Evolutionary conservation across 2,113 vertebrate species (phyloP), one percentile per base, ranked within the genome.

Genomic region (Morone chrysops): DNA sequence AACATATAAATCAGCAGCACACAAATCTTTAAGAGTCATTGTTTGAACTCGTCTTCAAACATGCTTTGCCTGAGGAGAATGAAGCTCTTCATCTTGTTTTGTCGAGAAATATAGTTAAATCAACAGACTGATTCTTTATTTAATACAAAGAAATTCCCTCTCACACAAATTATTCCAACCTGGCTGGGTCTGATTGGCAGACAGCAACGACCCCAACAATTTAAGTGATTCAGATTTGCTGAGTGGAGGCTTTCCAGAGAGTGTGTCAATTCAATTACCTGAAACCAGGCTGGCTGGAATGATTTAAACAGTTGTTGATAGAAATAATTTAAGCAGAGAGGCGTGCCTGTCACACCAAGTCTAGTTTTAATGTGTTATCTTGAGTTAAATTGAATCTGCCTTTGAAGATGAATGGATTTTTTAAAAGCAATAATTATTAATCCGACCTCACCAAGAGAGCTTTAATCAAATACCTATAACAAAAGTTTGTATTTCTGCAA

Each of bases 241-340:
- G 89, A 88, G 85, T 75, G 56, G 65, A 78, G 61, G 14, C 81
- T 75, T 91, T 90, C 61, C 76, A 72, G 53, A 43, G 53, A 77
- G 45, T 56, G 75, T 82, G 87, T 85, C 90, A 59, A 83, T 87
- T 68, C 57, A 79, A 81, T 81, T 41, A 87, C 51, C 70, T 76
- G 38, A 86, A 84, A 80, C 61, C 67, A 20, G 74, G 62, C 86
- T 31, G 79, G 70, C 48, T 88, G 83, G 54, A 61, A 80, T 89
- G 80, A 89, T 91, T 87, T 81, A 89, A 88, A 81, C 69, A 66
- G 84, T 79, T 86, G 79, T 87, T 86, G 86, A 89, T 86, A 56
- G 84, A 83, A 80, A 80, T 87, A 53, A 86, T 84, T 91, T 74
- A 70, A 81, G 65, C 79, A n/a, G 63, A 54, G 75, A 87, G 76